Conservation (phyloP, 2,797 vertebrate genomes). For the Pteropus rufus region DNA sequence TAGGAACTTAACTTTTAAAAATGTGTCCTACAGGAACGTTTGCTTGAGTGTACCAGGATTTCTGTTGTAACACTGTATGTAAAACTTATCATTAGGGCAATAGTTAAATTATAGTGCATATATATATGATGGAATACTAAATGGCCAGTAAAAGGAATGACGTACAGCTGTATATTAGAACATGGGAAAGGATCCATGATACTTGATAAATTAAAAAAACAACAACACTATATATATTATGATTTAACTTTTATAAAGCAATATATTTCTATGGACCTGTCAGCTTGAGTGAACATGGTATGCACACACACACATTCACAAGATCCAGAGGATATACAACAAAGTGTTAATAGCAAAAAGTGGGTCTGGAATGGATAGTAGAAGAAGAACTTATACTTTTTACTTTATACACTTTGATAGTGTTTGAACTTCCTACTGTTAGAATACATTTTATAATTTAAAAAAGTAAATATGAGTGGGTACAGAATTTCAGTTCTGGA, state of each 20-base stretch:
- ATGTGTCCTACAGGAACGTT: background rate
- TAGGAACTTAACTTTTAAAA: conserved; percentile 31
- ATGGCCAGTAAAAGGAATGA: background rate
- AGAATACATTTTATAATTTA: background rate
- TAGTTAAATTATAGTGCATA: background rate
- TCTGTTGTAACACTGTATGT: background rate
- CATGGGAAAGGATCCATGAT: background rate
- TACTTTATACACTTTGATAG: background rate
- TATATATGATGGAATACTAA: background rate
- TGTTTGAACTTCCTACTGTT: background rate
- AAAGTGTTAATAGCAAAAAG: background rate
- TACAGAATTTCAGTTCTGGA: background rate
- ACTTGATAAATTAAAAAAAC: background rate
- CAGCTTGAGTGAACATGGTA: too few relatives aligned
- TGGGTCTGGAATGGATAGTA: background rate
- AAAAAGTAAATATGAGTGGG: background rate
- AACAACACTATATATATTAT: background rate
- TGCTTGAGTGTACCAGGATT: background rate
- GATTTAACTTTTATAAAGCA: background rate
- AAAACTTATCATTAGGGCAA: background rate
- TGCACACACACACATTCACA: background rate
- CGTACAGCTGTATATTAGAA: background rate
- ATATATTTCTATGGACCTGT: background rate
- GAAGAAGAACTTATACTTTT: background rate
- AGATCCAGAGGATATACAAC: background rate